Base-by-base conservation (phyloP, 2,113 vertebrate species). In the Ornithorhynchus anatinus region DNA sequence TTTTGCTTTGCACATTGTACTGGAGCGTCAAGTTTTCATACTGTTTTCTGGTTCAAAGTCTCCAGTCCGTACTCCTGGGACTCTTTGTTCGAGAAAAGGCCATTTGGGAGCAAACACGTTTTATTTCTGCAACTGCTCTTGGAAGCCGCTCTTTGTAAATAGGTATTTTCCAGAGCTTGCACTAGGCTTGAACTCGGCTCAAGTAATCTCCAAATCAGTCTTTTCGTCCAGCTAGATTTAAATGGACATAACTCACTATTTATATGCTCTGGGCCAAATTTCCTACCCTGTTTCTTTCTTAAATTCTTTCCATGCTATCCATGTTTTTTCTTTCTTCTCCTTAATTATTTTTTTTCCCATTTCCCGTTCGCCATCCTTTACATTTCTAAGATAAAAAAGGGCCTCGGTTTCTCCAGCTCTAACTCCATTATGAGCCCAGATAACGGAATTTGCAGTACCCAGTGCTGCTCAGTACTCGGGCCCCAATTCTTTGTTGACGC, bases 31-130 rank as follows among this genome's bases (percentile, higher is more conserved):
- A 20, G 8, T 27, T 16, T 27, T 27, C 45, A 40, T 37, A 9
- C 19, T 51, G 70, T 58, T 48, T 74, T 12, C 8, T 0, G 19
- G 51, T 43, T 51, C 37, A 47, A 33, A 31, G 56, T 70, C 64
- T 42, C 58, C 47, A 8, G 8, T 11, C 23, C 23, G 31, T 35
- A 35, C 44, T 36, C 12, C 43, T 48, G 29, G 38, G 16, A 37
- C 63, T 12, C 64, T 84, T 84, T 84, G 67, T 72, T 72, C 4
- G 15, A 1, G 32, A 76, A 59, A 60, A 51, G n/a, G 29, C 14
- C 52, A 56, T 25, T 38, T 60, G 5, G 1, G 27, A 60, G 37
- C 69, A 63, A 56, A 56, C 11, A 14, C 17, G 6, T 69, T 81
- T 52, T 39, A 48, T 31, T 81, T 72, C 47, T 42, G 22, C 50